Evolutionary conservation across 2,113 vertebrate species (phyloP).

Genomic region (Cephalopterus ornatus): DNA sequence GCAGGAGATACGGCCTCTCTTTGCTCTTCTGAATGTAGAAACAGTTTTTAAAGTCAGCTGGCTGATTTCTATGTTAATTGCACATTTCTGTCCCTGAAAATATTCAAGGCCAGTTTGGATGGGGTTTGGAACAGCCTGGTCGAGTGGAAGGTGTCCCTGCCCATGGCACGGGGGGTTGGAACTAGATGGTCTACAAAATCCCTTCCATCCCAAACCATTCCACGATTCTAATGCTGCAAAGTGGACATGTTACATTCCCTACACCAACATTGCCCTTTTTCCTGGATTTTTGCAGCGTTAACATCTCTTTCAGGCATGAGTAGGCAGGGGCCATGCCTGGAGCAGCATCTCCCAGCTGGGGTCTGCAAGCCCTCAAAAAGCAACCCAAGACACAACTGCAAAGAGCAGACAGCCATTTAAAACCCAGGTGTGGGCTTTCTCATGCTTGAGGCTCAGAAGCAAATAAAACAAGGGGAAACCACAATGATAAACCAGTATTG

Average conservation of each 20-base stretch:
- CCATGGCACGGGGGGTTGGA: not conserved
- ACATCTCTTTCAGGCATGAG: not conserved
- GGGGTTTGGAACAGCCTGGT: not conserved
- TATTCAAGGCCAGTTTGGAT: fast-evolving
- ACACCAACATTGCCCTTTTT: fast-evolving
- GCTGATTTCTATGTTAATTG: not conserved
- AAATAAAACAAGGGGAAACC: not conserved
- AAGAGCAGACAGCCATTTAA: not conserved
- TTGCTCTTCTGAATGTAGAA: not conserved
- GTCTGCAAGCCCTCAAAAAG: not conserved
- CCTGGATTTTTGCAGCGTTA: not conserved
- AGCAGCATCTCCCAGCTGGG: not conserved
- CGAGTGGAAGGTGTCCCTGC: not conserved
- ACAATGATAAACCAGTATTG: not conserved
- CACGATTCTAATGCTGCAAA: not conserved
- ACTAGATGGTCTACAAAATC: not conserved
- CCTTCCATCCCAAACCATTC: not conserved
- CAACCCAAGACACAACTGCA: not conserved
- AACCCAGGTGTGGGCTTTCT: not conserved
- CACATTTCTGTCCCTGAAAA: not conserved
- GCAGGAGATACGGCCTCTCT: fast-evolving
- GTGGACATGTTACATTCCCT: fast-evolving
- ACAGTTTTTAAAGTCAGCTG: not conserved
- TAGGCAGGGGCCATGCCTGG: not conserved
- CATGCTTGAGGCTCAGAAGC: not conserved